Conservation (phyloP, 2,797 vertebrate genomes). For the Enteromius afrohamiltoni region DNA sequence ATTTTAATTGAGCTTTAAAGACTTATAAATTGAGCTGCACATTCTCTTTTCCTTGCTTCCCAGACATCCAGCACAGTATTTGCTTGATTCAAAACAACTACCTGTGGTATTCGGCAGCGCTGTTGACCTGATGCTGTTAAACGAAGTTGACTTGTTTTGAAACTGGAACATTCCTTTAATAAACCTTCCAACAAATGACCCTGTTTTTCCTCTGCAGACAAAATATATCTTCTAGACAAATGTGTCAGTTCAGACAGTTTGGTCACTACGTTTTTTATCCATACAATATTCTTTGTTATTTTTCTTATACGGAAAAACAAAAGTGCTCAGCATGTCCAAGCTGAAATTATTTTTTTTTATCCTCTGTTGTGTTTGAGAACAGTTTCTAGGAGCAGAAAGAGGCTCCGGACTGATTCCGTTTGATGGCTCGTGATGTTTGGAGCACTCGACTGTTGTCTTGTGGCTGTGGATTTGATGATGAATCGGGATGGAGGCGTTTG, state of each 20-base stretch:
- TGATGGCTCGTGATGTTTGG: slow-evolving; percentile 59
- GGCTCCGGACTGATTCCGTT: slow-evolving; percentile 66
- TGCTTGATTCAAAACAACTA: not conserved
- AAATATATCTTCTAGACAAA: slow-evolving; percentile 3
- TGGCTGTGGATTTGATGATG: slow-evolving; percentile 28
- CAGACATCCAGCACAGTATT: not conserved
- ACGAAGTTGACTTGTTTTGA: not conserved
- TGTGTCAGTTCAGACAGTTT: slow-evolving; percentile 17
- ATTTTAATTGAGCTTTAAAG: not conserved
- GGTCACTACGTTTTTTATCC: not conserved
- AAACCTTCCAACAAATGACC: not conserved
- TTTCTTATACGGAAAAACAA: not conserved
- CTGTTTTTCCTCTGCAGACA: slow-evolving; percentile 14
- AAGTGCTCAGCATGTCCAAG: slow-evolving; percentile 48
- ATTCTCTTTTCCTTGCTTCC: not conserved
- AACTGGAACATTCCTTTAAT: not conserved
- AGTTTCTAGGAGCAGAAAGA: slow-evolving; percentile 62
- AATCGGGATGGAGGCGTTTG: slow-evolving; percentile 62
- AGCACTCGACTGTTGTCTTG: slow-evolving; percentile 54
- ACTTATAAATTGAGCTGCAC: not conserved
- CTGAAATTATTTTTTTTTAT: slow-evolving; percentile 57
- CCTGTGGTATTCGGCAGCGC: not conserved
- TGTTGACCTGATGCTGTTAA: not conserved
- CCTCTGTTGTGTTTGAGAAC: slow-evolving; percentile 53
- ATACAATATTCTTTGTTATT: not conserved